phyloP scores from a whole-genome alignment of 1,140 invertebrate species.

The Apis laboriosa region DNA sequence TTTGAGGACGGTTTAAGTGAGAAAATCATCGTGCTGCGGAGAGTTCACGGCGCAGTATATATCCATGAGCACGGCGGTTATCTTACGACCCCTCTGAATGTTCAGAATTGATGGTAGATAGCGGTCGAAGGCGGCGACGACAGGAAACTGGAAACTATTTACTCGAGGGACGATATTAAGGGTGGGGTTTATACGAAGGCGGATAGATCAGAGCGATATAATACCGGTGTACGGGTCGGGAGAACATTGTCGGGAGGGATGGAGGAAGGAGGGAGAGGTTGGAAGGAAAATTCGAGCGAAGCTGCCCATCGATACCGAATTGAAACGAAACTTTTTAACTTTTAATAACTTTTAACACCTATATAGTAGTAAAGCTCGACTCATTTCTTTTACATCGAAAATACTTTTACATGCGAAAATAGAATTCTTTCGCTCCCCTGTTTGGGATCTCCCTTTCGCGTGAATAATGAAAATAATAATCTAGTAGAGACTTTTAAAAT shows the following conservation, averaged over 20 bases:
- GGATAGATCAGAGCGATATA: conserved; percentile 74
- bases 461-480: too few species aligned
- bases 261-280: conserved; percentile 15
- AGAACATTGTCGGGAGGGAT: conserved; percentile 54
- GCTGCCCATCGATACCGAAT: conserved; percentile 6
- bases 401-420: too few species aligned
- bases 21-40: conserved; percentile 55
- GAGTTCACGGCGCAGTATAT: conserved; percentile 15
- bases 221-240: conserved; percentile 20
- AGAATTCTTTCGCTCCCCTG: neutral
- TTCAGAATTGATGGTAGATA: conserved; percentile 68
- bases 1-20: conserved; percentile 43
- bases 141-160: conserved; percentile 77
- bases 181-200: conserved; percentile 71
- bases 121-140: conserved; percentile 59
- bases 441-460: neutral
- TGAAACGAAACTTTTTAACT: conserved; percentile 46
- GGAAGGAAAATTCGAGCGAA: neutral
- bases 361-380: neutral
- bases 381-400: neutral
- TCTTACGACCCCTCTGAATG: conserved; percentile 66
- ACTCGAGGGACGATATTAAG: conserved; percentile 75
- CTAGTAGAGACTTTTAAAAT: too few species aligned
- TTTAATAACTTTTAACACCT: conserved; percentile 60
- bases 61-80: conserved; percentile 47